Evolutionary conservation across 1,140 invertebrate species (phyloP).

Genomic region (Scylla paramamosain): DNA sequence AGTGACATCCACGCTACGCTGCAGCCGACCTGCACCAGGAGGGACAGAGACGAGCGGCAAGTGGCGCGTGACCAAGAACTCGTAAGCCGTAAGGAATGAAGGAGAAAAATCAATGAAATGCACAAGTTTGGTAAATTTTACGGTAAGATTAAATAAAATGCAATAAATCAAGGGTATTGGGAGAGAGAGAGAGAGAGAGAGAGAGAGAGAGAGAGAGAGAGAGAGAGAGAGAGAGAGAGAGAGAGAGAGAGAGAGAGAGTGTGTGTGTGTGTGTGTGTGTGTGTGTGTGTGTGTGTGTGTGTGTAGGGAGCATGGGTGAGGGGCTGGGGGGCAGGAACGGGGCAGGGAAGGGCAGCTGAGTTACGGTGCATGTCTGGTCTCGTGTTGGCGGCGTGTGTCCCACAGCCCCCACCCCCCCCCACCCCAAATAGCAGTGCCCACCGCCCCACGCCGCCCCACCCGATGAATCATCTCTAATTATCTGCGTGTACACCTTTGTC

Average conservation of each 20-base stretch:
- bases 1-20: no score
- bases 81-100: no score
- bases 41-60: no score
- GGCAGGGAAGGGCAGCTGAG: background rate
- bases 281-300: conserved; percentile 55
- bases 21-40: no score
- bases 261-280: conserved; percentile 45
- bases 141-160: no score
- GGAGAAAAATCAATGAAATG: no score
- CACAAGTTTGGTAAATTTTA: no score
- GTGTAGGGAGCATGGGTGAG: background rate
- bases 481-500: conserved; percentile 49
- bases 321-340: background rate
- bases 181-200: no score
- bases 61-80: no score
- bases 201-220: background rate
- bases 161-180: no score
- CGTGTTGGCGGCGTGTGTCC: background rate
- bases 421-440: background rate
- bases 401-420: no score
- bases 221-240: conserved; percentile 31
- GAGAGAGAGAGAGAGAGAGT: background rate
- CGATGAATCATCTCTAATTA: conserved; percentile 54
- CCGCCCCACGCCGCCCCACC: background rate
- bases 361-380: conserved; percentile 8